Evolutionary conservation across 2,113 vertebrate species (phyloP).

Genomic region (Otis tarda): DNA sequence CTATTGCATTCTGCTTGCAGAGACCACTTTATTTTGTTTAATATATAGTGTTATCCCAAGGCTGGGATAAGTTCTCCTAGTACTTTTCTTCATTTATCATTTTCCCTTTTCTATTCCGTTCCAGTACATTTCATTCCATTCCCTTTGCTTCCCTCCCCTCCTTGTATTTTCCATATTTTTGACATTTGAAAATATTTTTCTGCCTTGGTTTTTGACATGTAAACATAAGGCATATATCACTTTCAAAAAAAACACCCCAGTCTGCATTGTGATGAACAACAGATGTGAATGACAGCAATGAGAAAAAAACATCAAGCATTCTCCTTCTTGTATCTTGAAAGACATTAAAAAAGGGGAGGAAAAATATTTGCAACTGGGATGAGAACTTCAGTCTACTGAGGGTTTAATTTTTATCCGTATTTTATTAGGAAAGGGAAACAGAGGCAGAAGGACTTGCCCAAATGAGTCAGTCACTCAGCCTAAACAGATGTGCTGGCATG

Average conservation of each 20-base stretch:
- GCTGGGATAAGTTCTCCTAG: background rate
- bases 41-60: background rate
- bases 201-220: background rate
- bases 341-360: background rate
- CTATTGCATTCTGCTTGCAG: background rate
- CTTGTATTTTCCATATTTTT: background rate
- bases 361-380: background rate
- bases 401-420: slow-evolving; percentile 51
- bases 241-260: background rate
- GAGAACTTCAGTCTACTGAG: background rate
- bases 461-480: background rate
- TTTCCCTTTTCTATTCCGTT: background rate
- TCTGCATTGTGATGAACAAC: slow-evolving; percentile 39
- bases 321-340: background rate
- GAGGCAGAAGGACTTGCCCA: slow-evolving; percentile 21
- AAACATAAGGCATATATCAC: background rate
- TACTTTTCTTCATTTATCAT: background rate
- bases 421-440: slow-evolving; percentile 48
- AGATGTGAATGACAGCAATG: slow-evolving; percentile 17
- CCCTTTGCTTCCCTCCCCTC: background rate
- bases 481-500: slow-evolving; percentile 51
- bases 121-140: background rate
- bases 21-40: background rate
- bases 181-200: background rate
- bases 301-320: background rate